These are phyloP conservation scores for Molothrus ater DNA, from an alignment of 2,797 vertebrate species.

Conservation along the genomic window DNA sequence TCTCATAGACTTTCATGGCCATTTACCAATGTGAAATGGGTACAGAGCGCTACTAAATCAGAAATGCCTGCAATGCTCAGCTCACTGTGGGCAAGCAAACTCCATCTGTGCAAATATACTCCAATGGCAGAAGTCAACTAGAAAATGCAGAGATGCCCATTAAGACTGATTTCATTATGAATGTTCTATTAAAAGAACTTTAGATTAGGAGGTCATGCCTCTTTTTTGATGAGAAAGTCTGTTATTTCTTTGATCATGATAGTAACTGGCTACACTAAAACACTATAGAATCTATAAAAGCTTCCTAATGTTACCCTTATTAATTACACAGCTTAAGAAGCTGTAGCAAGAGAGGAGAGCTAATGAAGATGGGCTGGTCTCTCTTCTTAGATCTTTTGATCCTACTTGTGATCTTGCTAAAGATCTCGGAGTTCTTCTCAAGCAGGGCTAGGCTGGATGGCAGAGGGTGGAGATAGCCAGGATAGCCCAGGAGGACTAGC, in stretches of 20 bases:
- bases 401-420: background rate
- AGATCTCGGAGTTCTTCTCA: background rate
- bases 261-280: conserved; percentile 20
- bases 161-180: conserved; percentile 39
- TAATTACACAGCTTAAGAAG: conserved; percentile 8
- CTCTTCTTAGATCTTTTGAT: background rate
- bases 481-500: background rate
- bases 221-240: background rate
- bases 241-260: conserved; percentile 31
- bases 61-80: background rate
- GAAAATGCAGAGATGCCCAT: conserved; percentile 31
- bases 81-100: background rate
- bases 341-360: background rate
- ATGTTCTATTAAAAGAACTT: conserved; percentile 13
- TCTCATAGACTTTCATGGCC: background rate
- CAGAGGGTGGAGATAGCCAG: background rate
- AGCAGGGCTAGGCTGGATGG: background rate
- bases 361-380: background rate
- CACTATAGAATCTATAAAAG: background rate
- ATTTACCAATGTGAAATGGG: background rate
- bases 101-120: background rate
- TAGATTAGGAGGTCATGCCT: conserved; percentile 34
- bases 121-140: conserved; percentile 14
- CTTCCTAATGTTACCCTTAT: background rate
- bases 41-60: background rate